Conservation (phyloP, 2,888 invertebrate genomes). For the Selenia dentaria region DNA sequence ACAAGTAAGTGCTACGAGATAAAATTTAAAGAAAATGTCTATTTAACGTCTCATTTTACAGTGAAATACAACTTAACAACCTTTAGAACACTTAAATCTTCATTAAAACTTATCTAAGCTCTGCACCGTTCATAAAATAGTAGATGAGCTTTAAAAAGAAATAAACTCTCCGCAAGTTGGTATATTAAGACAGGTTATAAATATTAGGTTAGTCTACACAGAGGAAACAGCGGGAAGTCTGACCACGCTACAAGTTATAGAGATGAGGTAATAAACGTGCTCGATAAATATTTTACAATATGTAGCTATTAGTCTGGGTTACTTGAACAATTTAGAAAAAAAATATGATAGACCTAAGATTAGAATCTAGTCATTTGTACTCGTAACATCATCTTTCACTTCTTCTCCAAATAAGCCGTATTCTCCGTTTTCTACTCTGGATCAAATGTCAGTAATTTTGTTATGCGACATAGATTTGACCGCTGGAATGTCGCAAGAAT, state of each 20-base stretch:
- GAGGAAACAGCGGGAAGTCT: conserved; percentile 28
- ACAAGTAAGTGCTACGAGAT: conserved; percentile 12
- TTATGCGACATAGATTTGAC: too few species aligned
- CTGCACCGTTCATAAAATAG: conserved; percentile 32
- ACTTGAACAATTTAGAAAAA: too few species aligned
- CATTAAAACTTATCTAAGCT: conserved; percentile 31
- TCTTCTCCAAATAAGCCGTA: too few species aligned
- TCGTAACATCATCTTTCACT: too few species aligned
- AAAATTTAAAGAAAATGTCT: conserved; percentile 13
- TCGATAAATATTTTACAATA: too few species aligned
- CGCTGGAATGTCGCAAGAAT: too few species aligned
- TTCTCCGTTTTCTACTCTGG: too few species aligned
- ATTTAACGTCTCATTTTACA: conserved; percentile 10
- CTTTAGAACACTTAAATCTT: conserved; percentile 20
- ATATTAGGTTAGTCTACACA: conserved; percentile 50
- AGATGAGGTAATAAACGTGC: too few species aligned
- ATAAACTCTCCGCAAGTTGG: conserved; percentile 41
- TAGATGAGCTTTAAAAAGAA: conserved; percentile 35
- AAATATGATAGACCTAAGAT: too few species aligned
- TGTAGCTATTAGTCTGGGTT: too few species aligned
- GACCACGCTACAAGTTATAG: conserved; percentile 25
- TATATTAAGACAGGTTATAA: conserved; percentile 60
- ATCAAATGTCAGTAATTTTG: too few species aligned
- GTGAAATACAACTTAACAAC: conserved; percentile 17
- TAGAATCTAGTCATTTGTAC: too few species aligned